Evolutionary conservation across 2,888 invertebrate species (phyloP), one percentile per base, ranked within the genome.

Genomic region (Strigamia crassipes): DNA sequence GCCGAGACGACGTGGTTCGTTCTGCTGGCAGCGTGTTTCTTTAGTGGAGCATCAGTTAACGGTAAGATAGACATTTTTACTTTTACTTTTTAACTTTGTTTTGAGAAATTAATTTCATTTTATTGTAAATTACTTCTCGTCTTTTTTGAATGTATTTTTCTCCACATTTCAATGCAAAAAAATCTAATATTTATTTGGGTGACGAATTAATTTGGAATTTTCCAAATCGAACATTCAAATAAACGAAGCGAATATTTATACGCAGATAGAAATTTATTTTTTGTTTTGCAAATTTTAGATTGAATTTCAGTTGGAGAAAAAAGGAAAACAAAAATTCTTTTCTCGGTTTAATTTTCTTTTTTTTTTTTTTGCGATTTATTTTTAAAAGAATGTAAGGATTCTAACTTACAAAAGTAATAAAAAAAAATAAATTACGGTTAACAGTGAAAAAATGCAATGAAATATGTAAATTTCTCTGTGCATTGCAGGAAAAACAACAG

Each of bases 11-110:
- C 23, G 73, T 73, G 73, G 31, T 73, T 73, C 73, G 12, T 27
- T 73, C 73, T 73, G 31, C 73, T 73, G 13, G 73, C 73, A 31
- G 73, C 73, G 73, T 73, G 73, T 31, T 27, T 73, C 27, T 31
- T 73, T 31, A 15, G 73, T 31, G 31, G 27, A 23, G 31, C 73
- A 73, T 73, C 73, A 73, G 31, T 73, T 73, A 23, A 73, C 13
- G 73, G 73, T 73, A 73, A 31, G 73, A 31, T 27, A 27, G 9
- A 27, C 23, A 27, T 73, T 73, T 73, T 8, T 73, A 18, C 2
- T 56, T 18, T 21, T 73, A 27, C 4, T 27, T 12, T 73, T 12
- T 27, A 5, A 27, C 27, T 27, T 10, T 27, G 12, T 31, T 23
- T 31, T 15, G 2, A 31, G 8, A 13, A 4, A 4, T 27, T 31